Evolutionary conservation across 2,888 invertebrate species (phyloP).

Genomic region (Eretmocerus hayati): DNA sequence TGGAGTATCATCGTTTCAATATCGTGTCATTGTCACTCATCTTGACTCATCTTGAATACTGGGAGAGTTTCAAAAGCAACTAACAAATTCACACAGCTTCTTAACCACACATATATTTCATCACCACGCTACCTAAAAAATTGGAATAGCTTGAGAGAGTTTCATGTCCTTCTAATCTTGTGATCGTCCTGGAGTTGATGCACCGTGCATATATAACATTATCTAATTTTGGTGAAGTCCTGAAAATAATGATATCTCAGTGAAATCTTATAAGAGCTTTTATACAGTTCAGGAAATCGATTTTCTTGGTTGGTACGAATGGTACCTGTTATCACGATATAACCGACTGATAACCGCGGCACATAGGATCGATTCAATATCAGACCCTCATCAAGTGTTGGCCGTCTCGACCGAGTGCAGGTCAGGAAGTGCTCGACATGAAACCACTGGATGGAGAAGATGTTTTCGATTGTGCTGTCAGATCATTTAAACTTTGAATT

Average conservation of each 20-base stretch:
- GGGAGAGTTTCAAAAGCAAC: constrained; percentile 3
- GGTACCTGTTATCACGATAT: constrained; percentile 20
- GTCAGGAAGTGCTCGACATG: constrained; percentile 28
- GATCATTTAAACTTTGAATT: no score
- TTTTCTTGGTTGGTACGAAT: constrained; percentile 22
- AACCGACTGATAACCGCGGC: constrained; percentile 21
- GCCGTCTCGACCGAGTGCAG: constrained; percentile 24
- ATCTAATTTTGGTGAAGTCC: constrained; percentile 2
- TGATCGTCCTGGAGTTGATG: constrained; percentile 10
- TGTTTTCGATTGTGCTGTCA: no score
- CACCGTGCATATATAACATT: constrained; percentile 7
- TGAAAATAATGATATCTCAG: neutral
- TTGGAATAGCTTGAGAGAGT: constrained; percentile 1
- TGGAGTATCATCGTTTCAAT: no score
- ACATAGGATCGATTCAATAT: constrained; percentile 27
- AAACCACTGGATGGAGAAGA: constrained; percentile 27
- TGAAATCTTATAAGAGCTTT: no score
- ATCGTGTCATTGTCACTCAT: no score
- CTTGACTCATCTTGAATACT: no score
- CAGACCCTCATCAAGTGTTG: constrained; percentile 24
- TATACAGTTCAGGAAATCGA: constrained; percentile 20
- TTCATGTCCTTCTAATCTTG: constrained; percentile 4
- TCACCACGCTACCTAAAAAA: constrained; percentile 4
- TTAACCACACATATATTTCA: neutral
- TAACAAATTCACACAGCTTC: constrained; percentile 13